Base-by-base conservation (phyloP, 2,888 invertebrate species). In the Zelleria hepariella region DNA sequence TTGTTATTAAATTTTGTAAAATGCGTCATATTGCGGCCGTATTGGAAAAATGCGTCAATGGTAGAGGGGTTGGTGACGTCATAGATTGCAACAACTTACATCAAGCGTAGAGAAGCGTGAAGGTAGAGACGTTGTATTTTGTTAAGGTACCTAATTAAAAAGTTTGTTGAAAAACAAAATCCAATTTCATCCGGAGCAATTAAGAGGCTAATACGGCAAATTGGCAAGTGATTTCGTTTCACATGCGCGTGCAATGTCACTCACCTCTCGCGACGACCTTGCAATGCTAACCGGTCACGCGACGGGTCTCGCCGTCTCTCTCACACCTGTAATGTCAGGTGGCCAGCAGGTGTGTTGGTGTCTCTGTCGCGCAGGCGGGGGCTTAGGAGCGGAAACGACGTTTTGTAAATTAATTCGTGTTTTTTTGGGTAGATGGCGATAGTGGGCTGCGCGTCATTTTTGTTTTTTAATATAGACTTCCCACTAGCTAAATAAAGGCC, bases 221-320 rank as follows among this genome's bases (percentile, higher is more conserved):
- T 83, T 79, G 70, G 77, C 84, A 85, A 80, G 84, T 82, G 69
- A 81, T 67, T 69, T 15, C 32, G 32, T 15, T 15, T 70, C 71
- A 71, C 68, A 63, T 66, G 65, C 75, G 73, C 72, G 74, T 67
- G 27, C 67, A 67, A 74, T 79, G 86, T 86, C 87, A 81, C 68
- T 86, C 80, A 88, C 86, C 87, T 74, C 75, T 71, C 65, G 66
- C 61, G 69, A 78, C 88, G 88, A 85, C 89, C 89, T 89, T 89
- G 88, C 89, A 88, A 88, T 89, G 88, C 79, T 85, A 86, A 86
- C 86, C 79, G 75, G 87, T 86, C 80, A 73, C 75, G 74, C 78
- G 75, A 74, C 74, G 70, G 62, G 74, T 67, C n/a, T 70, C 64
- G 64, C 74, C 65, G 61, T 78, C 77, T 73, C 73, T 64, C 10